Evolutionary conservation across 2,888 invertebrate species (phyloP), one percentile per base, ranked within the genome.

Genomic region (Lepeophtheirus nordmannii): DNA sequence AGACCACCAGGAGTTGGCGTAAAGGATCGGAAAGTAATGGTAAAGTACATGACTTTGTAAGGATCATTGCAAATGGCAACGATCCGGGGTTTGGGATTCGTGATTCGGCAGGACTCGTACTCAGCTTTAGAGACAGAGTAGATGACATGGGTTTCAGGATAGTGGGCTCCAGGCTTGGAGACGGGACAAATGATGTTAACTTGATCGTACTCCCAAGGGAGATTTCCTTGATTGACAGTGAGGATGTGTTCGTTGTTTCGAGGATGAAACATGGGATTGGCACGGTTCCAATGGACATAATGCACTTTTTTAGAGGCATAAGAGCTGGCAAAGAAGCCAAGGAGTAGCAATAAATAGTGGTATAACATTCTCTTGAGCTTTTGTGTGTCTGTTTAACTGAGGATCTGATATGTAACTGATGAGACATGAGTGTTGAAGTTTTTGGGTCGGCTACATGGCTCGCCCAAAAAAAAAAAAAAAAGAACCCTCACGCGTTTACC

Each of bases 11-110:
- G 92, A 77, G 91, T 91, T 67, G 92, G 92, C 73, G 92, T 91
- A 78, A 92, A 93, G 74, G 91, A 90, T 79, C 92, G 83, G 81
- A 93, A 93, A 71, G 92, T 92, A 76, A 93, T 91, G 70, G 92
- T 92, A 80, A 91, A 91, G 79, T 89, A 92, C 89, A 90, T 88
- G 75, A 88, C 79, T 79, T 87, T 90, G 79, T 86, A 85, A 72
- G 92, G 92, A 76, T 92, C 91, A 81, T 92, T 89, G 83, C 92
- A 93, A 77, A 91, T 86, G 70, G 92, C 92, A 79, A 93, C 92
- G 74, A 90, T 89, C 74, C 90, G 82, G 68, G 92, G 90, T 78
- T 86, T 89, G 60, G 89, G 87, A 81, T 91, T 91, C 70, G 90
- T 91, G 82, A 92, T 91, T 75, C 91, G 83, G 81, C 92, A 93